A percentile compares a stretch with the other conserved stretches of the same genome.
Conservation (phyloP, 1,140 invertebrate species). For the Trypoxylus dichotomus region DNA sequence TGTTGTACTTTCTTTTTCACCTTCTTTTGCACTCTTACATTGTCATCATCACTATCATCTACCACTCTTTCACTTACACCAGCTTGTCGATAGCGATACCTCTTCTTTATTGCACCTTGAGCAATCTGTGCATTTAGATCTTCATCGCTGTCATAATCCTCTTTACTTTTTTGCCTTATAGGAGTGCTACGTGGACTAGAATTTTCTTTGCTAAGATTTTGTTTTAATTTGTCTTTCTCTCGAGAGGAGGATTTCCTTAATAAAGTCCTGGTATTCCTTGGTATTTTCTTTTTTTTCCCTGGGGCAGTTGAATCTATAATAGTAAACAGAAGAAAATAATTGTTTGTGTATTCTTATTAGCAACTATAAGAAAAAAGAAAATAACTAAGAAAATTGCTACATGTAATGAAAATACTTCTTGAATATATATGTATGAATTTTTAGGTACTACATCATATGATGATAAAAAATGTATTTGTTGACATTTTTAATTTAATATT, state of each 20-base stretch:
- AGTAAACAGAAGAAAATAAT: not conserved
- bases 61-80: constrained; percentile 36
- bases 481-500: too few relatives aligned
- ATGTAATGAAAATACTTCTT: too few relatives aligned
- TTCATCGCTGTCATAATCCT: constrained; percentile 12
- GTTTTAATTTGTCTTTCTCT: constrained; percentile 4
- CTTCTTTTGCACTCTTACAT: constrained; percentile 35
- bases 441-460: too few relatives aligned
- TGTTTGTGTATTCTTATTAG: not conserved
- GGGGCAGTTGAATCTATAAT: constrained; percentile 25
- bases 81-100: constrained; percentile 45
- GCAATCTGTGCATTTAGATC: constrained; percentile 33
- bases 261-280: not conserved
- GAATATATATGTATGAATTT: too few relatives aligned
- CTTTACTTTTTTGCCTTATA: constrained; percentile 33
- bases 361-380: too few relatives aligned
- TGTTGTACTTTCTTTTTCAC: constrained; percentile 44
- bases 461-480: too few relatives aligned
- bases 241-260: not conserved
- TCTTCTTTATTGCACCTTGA: constrained; percentile 50
- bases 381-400: too few relatives aligned
- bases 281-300: constrained; percentile 14
- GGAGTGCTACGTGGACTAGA: constrained; percentile 28
- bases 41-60: constrained; percentile 37
- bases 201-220: constrained; percentile 26